phyloP scores from a whole-genome alignment of 2,888 invertebrate genomes.

The Drosophila anomelani region DNA sequence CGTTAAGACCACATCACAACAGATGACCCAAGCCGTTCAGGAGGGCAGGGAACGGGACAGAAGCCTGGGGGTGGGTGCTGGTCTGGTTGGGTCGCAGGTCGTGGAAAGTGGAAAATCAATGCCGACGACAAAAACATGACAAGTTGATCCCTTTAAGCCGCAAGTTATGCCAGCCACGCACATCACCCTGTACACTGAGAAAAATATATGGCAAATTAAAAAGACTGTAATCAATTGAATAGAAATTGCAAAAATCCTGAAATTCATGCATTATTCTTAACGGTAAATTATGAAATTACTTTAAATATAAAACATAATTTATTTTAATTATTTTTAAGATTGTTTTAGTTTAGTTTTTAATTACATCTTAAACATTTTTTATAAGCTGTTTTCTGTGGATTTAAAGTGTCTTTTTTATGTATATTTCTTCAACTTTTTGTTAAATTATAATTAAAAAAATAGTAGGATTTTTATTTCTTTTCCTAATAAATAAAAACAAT shows the following conservation, averaged over 20 bases:
- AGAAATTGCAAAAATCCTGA: too few relatives aligned
- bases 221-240: too few relatives aligned
- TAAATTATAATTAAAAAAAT: too few relatives aligned
- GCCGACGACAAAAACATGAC: conserved; percentile 76
- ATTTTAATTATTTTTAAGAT: too few relatives aligned
- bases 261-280: neutral
- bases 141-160: conserved; percentile 83
- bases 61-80: conserved; percentile 32
- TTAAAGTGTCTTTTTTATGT: too few relatives aligned
- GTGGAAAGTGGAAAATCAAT: conserved; percentile 72
- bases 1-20: conserved; percentile 51
- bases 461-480: neutral
- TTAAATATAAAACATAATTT: neutral
- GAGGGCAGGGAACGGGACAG: conserved; percentile 8
- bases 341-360: neutral
- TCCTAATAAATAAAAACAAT: neutral
- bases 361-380: too few relatives aligned
- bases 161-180: conserved; percentile 79
- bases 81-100: conserved; percentile 40
- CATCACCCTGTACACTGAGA: conserved; percentile 28
- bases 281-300: neutral
- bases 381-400: too few relatives aligned
- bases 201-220: neutral
- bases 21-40: conserved; percentile 35
- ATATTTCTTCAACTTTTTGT: too few relatives aligned